Conservation (phyloP, 2,797 vertebrate genomes). For the Typhlichthys eigenmanni region DNA sequence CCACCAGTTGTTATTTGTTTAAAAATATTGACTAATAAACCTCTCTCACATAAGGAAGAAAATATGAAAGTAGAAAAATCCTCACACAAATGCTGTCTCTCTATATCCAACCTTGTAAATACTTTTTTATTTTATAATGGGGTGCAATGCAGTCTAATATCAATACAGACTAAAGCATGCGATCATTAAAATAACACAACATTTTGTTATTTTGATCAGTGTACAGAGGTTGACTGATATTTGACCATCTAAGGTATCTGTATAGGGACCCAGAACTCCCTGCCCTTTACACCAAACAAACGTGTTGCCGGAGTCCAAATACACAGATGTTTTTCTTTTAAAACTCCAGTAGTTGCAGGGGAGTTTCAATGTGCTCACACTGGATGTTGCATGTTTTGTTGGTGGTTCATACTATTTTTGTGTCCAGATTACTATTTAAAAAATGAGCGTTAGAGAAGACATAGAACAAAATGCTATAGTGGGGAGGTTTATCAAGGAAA, state of each 20-base stretch:
- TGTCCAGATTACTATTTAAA: constrained; percentile 82
- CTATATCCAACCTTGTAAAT: constrained; percentile 92
- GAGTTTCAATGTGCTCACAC: constrained; percentile 89
- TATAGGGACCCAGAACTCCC: constrained; percentile 46
- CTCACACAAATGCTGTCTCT: constrained; percentile 55
- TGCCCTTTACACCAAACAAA: constrained; percentile 59
- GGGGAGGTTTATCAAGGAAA: constrained; percentile 54
- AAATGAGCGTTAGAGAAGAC: constrained; percentile 57
- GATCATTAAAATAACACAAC: constrained; percentile 54
- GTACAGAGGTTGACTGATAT: constrained; percentile 51
- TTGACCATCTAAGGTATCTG: constrained; percentile 33
- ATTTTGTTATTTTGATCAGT: constrained; percentile 48
- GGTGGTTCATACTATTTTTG: constrained; percentile 89
- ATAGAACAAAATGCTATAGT: constrained; percentile 58
- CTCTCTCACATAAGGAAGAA: constrained; percentile 23
- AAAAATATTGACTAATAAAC: constrained; percentile 38
- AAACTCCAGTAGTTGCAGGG: constrained; percentile 80
- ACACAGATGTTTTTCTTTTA: constrained; percentile 67
- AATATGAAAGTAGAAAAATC: constrained; percentile 12
- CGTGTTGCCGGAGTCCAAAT: constrained; percentile 65
- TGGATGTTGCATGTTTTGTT: constrained; percentile 96
- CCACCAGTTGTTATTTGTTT: constrained; percentile 51
- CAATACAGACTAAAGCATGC: constrained; percentile 76
- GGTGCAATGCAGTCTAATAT: constrained; percentile 73
- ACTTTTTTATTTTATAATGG: constrained; percentile 76